phyloP scores from a whole-genome alignment of 2,113 vertebrate genomes.

The Talpa occidentalis region DNA sequence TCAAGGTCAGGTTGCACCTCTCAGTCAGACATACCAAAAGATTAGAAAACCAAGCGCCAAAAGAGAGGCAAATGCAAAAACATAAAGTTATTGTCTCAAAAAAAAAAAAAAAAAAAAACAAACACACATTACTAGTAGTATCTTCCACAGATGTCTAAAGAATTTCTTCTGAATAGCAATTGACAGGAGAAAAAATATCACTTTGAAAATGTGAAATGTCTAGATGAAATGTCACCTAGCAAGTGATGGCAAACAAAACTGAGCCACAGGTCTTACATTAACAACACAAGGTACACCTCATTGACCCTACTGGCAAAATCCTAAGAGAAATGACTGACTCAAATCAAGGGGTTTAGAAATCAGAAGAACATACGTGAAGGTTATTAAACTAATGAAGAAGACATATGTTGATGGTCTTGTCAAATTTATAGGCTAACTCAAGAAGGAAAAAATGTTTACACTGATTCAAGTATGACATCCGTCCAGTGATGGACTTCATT shows the following conservation, averaged over 20 bases:
- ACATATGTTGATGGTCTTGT: neutral
- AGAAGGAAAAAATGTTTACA: neutral
- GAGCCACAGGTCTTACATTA: neutral
- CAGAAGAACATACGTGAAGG: neutral
- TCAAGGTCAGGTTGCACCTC: neutral
- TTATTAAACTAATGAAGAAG: conserved; percentile 19
- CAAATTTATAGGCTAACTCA: neutral
- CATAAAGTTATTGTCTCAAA: neutral
- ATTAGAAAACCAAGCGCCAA: neutral
- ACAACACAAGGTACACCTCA: neutral
- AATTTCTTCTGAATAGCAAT: conserved; percentile 31
- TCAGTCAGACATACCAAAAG: neutral
- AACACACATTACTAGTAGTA: neutral
- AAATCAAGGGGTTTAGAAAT: neutral
- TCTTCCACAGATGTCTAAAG: neutral
- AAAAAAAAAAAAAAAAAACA: conserved; percentile 15
- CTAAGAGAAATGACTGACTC: neutral
- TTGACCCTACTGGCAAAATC: neutral
- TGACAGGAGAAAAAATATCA: neutral
- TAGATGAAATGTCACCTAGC: too few relatives aligned
- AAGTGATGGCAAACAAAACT: neutral
- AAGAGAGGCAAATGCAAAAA: neutral
- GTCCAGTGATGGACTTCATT: neutral
- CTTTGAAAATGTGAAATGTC: neutral
- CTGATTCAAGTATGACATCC: neutral